Evolutionary conservation across 2,888 invertebrate genomes (phyloP), one percentile per base, ranked within the genome.

Genomic region (Margaritifera margaritifera): DNA sequence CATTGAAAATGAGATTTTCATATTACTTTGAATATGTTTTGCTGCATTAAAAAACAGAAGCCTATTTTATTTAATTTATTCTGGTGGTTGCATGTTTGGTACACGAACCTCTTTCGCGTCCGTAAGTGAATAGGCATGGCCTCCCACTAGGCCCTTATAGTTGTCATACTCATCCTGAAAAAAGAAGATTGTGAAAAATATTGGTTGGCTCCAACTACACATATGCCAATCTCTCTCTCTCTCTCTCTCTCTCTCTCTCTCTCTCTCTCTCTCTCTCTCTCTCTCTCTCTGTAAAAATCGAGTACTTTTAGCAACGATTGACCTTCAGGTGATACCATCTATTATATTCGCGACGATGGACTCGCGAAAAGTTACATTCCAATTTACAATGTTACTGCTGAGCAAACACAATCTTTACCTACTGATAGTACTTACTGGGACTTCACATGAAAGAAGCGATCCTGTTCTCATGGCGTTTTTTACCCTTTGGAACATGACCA

Each of bases 101-200:
- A 42, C 2, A 68, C 42, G 15, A 42, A 93, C 94, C 74, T 93
- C 91, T 64, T 94, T 94, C 84, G 94, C 90, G n/a, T 93, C 94
- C 8, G 94, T 93, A 64, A 94, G 93, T 82, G 93, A 92, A 89
- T 94, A 94, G 2, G 94, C 93, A 84, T 93, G 93, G 75, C 92
- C 93, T 15, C 93, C 92, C 78, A 93, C 92, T 77, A 94, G 90
- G 15, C 94, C 94, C 85, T 64, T 54, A 19, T 69, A 55, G 1
- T 68, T 71, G 24, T 84, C 81, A 59, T 79, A 78, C 51, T 84
- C 77, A 18, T 77, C 79, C 87, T 87, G 68, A 51, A 68, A 65
- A 27, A 64, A 20, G 19, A 54, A 56, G 18, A 22, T 22, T 22
- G 55, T n/a, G 55, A 22, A n/a, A 15, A n/a, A n/a, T 3, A 5